Conservation (phyloP, 2,113 vertebrate species). For the Dermatemys mawii region DNA sequence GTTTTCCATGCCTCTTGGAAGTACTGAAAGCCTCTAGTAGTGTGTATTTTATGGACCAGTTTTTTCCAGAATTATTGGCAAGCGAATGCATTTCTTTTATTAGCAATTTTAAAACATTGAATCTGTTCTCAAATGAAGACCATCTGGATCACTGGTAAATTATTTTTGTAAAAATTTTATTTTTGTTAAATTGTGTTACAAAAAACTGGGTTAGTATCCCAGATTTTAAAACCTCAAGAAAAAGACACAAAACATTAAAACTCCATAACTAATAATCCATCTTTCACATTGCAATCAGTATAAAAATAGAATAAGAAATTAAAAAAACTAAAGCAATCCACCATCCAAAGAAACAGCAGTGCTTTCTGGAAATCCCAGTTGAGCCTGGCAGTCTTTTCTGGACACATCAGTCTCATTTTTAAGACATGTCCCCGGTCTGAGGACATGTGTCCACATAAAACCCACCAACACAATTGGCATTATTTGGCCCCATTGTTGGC, state of each 20-base stretch:
- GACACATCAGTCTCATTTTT: neutral
- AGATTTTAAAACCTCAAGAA: neutral
- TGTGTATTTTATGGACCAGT: neutral
- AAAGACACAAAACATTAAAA: neutral
- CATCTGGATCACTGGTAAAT: neutral
- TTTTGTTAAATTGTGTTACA: neutral
- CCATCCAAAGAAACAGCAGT: fast-evolving
- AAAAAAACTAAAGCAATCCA: neutral
- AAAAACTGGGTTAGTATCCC: neutral
- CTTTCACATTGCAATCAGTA: neutral
- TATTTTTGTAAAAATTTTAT: neutral
- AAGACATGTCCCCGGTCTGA: neutral
- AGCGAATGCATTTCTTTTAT: constrained; percentile 25
- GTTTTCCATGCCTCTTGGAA: neutral
- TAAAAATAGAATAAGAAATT: fast-evolving
- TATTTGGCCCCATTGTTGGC: neutral
- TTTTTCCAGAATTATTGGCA: constrained; percentile 2
- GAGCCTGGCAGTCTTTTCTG: neutral
- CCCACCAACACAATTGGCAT: neutral
- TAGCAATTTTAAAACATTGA: constrained; percentile 3
- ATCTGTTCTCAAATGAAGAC: neutral
- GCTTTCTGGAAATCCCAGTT: fast-evolving
- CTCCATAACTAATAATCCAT: neutral
- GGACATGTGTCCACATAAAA: neutral
- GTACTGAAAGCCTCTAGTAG: neutral